Conservation (phyloP, 2,113 vertebrate species). For the Otus sunia region DNA sequence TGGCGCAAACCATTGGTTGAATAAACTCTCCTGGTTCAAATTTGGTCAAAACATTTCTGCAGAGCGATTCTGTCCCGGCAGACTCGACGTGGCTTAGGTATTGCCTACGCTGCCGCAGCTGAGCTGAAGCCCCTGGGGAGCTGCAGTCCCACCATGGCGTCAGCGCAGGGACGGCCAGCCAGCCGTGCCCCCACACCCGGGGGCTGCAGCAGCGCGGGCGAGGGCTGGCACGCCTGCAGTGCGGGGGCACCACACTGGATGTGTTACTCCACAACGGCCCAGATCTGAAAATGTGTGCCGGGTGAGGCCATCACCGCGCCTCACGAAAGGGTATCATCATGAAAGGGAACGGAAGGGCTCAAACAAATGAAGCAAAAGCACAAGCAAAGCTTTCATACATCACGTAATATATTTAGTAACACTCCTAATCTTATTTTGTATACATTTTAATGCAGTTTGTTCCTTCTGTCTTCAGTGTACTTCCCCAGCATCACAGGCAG, state of each 20-base stretch:
- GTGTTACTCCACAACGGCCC: background rate
- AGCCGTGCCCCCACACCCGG: background rate
- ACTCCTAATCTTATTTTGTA: background rate
- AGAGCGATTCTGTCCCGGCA: background rate
- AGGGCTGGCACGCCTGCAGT: accelerated
- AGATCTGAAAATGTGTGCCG: background rate
- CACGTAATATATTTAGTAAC: background rate
- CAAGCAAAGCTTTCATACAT: too few relatives aligned
- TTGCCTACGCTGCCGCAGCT: accelerated
- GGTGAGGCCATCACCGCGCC: background rate
- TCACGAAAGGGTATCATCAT: background rate
- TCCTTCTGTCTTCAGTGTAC: background rate
- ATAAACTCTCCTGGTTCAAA: background rate
- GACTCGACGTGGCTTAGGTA: background rate
- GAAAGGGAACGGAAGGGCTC: too few relatives aligned
- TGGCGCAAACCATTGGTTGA: accelerated
- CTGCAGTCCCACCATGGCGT: accelerated
- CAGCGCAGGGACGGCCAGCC: accelerated
- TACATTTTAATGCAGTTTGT: background rate
- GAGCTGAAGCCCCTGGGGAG: background rate
- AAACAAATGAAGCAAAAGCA: too few relatives aligned
- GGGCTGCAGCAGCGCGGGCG: background rate
- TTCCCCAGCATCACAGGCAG: background rate
- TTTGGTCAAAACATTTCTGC: background rate
- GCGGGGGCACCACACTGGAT: accelerated